Evolutionary conservation across 64 coral and sea anemone genomes (phyloP), one percentile per base, ranked within the genome.

Genomic region (Astreopora myriophthalma): DNA sequence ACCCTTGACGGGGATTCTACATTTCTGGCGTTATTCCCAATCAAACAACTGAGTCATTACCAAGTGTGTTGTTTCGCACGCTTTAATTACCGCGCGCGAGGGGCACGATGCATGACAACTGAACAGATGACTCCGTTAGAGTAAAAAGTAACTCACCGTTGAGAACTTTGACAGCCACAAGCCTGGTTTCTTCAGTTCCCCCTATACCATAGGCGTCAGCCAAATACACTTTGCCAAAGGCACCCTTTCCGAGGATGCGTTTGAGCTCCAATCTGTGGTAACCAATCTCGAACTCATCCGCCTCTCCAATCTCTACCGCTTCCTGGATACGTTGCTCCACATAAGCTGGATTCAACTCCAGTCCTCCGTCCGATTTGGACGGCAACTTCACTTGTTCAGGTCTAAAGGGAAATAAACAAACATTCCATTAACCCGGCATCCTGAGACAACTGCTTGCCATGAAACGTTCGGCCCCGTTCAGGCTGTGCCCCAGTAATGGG

Each of bases 331-430:
- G 95, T 84, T 94, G 95, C 69, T 98, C 95, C 14, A 98, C 82
- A 25, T 98, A 98, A 2, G 95, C 95, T 49, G 84, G 90, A 63
- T 98, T 98, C 10, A 98, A 46, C 75, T 98, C 95, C 92, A 98
- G 86, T 68, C 95, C 95, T 35, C 75, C 87, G 2, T 81, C 92
- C 25, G 71, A 88, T 29, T 92, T 92, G 7, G 82, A 36, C 3
- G 94, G 94, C 37, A 95, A n/a, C 6, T 92, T 75, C 32, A 95
- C 94, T 46, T 87, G 65, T 13, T 92, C 58, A 23, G 35, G 87
- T 13, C 94, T 95, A 36, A 66, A 55, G 9, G 16, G 61, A 3
- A 23, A 42, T 16, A 14, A 19, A n/a, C n/a, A n/a, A n/a, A n/a
- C n/a, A n/a, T n/a, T n/a, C n/a, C n/a, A n/a, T n/a, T n/a, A n/a